phyloP scores from a whole-genome alignment of 2,888 invertebrate genomes.

The Drosophila kuntzei region DNA sequence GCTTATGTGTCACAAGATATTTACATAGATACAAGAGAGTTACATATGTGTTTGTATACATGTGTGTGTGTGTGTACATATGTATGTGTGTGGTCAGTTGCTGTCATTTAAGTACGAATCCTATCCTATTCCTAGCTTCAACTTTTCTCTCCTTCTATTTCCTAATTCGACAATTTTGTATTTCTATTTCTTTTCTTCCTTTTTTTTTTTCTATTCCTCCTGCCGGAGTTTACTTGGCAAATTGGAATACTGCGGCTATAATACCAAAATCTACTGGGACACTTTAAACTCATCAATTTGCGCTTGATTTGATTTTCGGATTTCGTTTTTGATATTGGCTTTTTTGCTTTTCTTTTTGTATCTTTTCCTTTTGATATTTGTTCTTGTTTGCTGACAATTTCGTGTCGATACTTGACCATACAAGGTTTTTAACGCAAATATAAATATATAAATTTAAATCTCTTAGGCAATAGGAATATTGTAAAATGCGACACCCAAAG shows the following conservation, averaged over 20 bases:
- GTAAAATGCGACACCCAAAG: not conserved
- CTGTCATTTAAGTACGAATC: conserved; percentile 33
- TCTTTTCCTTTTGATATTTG: not conserved
- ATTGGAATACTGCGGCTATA: conserved; percentile 47
- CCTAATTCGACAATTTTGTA: conserved; percentile 5
- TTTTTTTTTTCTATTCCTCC: not conserved
- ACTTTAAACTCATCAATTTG: conserved; percentile 51
- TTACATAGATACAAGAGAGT: not conserved
- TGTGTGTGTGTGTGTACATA: not conserved
- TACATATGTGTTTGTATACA: not conserved
- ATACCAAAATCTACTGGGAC: conserved; percentile 40
- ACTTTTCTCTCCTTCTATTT: too few relatives aligned
- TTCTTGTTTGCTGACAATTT: not conserved
- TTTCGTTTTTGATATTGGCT: conserved; percentile 11
- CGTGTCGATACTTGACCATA: not conserved
- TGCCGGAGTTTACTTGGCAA: conserved; percentile 9
- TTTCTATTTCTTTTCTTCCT: conserved; percentile 1
- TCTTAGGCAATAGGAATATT: not conserved
- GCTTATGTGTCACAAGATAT: conserved; percentile 38
- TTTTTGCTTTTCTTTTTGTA: not conserved
- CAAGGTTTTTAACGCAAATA: not conserved
- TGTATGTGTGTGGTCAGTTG: conserved; percentile 26
- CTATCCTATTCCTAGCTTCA: conserved; percentile 4
- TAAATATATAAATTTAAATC: conserved; percentile 4
- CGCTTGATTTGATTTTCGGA: conserved; percentile 50